Base-by-base conservation (phyloP, 2,888 invertebrate genomes). In the Aphodius sticticus region DNA sequence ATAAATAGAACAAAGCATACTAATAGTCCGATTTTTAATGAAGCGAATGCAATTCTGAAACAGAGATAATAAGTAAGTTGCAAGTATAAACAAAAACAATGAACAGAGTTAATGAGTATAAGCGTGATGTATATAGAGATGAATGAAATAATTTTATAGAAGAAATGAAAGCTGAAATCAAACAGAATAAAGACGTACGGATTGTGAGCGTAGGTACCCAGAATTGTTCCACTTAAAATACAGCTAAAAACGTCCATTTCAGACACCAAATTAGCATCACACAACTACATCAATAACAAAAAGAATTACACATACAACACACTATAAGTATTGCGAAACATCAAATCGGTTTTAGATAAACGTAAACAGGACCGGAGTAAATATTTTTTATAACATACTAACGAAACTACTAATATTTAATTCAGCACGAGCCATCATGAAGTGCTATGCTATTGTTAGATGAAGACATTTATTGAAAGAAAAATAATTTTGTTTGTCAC, bases 1-100 rank as follows among this genome's bases (percentile, higher is more conserved):
- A 93, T 92, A 82, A 95, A 94, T 82, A 95, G 88, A 81, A 94
- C 84, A 77, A 93, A 86, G 82, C 93, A 92, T 71, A 91, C 86
- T 0, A 92, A 87, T 26, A 90, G 83, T 16, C 88, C 87, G 76
- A 90, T 81, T 84, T 90, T 90, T 83, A 90, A 88, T 15, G 89
- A 88, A 85, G 89, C 89, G 84, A 90, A 82, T 80, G 90, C 84
- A 82, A 90, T 88, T 89, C 92, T 92, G 89, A 77, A 90, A 88
- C 82, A 83, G 82, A 81, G 82, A 81, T 53, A 70, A 74, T 16
- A 82, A 16, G 70, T 79, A 70, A 35, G 69, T 16, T 69, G 35
- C 15, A 72, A 77, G 26, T 26, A 69, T 16, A 69, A 53, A 53
- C 7, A 12, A 0, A 53, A 53, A 53, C 53, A 53, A 53, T 53